These are phyloP conservation scores for Chymomyza caudatula DNA, from an alignment of 2,888 invertebrate genomes.

Conservation along the genomic window DNA sequence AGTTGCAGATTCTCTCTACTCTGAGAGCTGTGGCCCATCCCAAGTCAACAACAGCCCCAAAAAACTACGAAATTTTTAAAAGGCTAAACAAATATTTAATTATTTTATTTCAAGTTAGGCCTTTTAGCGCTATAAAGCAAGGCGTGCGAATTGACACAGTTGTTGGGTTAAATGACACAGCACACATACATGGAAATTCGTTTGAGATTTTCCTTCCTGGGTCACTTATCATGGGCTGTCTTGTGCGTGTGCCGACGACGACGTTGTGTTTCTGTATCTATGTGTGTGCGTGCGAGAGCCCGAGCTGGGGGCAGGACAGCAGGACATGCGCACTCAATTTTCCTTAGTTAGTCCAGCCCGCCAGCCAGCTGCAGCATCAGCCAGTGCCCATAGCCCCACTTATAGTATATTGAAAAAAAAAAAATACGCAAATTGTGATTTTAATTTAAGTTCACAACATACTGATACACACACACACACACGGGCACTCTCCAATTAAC, in stretches of 20 bases:
- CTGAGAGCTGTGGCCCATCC: not conserved
- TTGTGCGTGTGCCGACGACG: conserved; percentile 4
- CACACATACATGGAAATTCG: not conserved
- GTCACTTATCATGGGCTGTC: conserved; percentile 22
- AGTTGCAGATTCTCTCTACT: not conserved
- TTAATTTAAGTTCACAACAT: not conserved
- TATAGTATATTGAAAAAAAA: not conserved
- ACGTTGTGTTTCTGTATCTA: conserved; percentile 8
- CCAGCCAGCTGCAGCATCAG: not conserved
- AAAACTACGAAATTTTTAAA: too few species aligned
- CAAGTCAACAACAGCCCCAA: not conserved
- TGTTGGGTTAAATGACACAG: not conserved
- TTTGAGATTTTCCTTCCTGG: conserved; percentile 25
- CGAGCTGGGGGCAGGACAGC: conserved; percentile 14
- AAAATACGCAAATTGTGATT: not conserved
- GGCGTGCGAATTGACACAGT: not conserved
- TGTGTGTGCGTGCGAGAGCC: conserved; percentile 18
- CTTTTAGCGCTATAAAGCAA: not conserved
- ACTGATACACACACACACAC: not conserved
- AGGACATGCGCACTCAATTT: conserved; percentile 58
- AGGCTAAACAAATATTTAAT: not conserved
- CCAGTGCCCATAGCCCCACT: not conserved
- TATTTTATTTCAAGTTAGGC: not conserved
- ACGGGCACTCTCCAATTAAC: too few species aligned
- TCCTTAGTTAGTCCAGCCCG: not conserved